Base-by-base conservation (phyloP, 1,140 invertebrate genomes). In the Physella acuta region DNA sequence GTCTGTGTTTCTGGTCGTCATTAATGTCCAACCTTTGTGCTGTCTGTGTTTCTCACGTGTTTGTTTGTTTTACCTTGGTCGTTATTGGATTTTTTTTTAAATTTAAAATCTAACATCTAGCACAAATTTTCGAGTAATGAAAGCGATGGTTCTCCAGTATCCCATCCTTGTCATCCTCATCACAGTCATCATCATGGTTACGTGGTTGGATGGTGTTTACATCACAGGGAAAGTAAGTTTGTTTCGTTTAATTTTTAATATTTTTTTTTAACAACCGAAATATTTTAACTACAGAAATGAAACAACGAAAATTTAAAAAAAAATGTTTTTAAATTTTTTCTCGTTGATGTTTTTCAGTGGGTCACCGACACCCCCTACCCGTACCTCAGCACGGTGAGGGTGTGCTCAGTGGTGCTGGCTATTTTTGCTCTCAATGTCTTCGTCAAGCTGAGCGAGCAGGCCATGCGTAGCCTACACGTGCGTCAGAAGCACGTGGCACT, bases 161-260 rank as follows among this genome's bases (percentile, higher is more conserved):
- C n/a, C 59, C 0, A 34, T 61, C 17, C 17, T 61, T 24, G 17
- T 61, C 8, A 36, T 61, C 2, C 5, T 61, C 1, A 31, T 61
- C 2, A 61, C 36, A 1, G n/a, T 36, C 28, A 26, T 61, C 36
- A 61, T 26, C 37, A 61, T 61, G 59, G 37, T 61, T 5, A 61
- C 59, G 26, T 61, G 59, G 59, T 16, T 61, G n/a, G 59, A 61
- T 61, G 59, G 59, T 1, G 28, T 14, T 26, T 61, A 61, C 28
- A 39, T 61, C 34, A 31, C 36, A 24, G 59, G 59, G 28, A 20
- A 31, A 36, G 59, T 61, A n/a, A 31, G 59, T 58, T 55, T 2
- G 4, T 20, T 20, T 20, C 3, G 4, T 52, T 3, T 24, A 24
- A 17, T 17, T 36, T 44, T 44, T 44, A 20, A 44, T 44, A 11